Evolutionary conservation across 2,797 vertebrate genomes (phyloP).

Genomic region (Hyperoplus lanceolatus): DNA sequence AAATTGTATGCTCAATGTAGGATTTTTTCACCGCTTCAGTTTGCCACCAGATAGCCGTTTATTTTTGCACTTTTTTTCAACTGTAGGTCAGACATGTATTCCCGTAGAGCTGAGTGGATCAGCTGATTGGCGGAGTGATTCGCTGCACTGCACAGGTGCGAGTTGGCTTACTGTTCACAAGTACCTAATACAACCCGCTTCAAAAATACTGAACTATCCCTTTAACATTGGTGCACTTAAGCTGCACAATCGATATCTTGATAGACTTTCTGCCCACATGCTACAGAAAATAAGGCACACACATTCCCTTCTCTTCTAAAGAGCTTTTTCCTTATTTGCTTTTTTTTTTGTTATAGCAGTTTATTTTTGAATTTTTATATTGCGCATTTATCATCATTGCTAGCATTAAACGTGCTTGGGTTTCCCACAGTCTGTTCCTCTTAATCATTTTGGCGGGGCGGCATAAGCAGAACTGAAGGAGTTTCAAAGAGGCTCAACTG

Average conservation of each 20-base stretch:
- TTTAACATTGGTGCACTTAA: background rate
- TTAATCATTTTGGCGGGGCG: background rate
- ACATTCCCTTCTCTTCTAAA: slow-evolving; percentile 6
- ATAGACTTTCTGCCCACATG: background rate
- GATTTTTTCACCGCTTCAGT: no score
- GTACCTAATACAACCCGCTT: no score
- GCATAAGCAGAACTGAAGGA: background rate
- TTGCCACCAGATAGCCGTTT: no score
- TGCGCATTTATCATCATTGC: background rate
- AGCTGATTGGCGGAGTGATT: no score
- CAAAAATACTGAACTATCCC: no score
- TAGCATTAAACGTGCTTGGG: background rate
- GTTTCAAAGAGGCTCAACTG: slow-evolving; percentile 24
- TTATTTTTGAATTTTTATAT: slow-evolving; percentile 11
- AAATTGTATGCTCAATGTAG: no score
- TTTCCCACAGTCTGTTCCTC: background rate
- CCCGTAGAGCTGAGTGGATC: no score
- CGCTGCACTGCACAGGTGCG: no score
- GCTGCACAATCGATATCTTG: slow-evolving; percentile 6
- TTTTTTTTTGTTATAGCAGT: slow-evolving; percentile 11
- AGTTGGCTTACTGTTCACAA: no score
- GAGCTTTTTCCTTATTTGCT: slow-evolving; percentile 10
- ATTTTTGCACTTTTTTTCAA: no score
- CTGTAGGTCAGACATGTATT: no score
- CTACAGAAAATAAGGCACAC: slow-evolving; percentile 8